Conservation (phyloP, 2,113 vertebrate species). For the Lagopus leucura region DNA sequence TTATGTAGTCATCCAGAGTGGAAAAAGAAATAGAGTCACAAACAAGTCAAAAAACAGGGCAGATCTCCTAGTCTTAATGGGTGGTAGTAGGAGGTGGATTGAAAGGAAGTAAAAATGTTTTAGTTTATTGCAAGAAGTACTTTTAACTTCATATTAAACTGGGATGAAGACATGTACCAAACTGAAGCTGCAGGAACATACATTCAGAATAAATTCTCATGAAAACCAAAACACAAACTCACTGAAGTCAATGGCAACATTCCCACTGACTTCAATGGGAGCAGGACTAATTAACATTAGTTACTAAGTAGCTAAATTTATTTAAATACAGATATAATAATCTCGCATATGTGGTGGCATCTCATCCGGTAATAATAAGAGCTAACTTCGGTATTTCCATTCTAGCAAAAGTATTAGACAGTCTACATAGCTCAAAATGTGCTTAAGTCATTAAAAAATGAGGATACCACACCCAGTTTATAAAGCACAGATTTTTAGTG, state of each 20-base stretch:
- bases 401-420: constrained; percentile 22
- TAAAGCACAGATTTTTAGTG: constrained; percentile 18
- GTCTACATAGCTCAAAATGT: constrained; percentile 26
- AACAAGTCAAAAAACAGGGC: background rate
- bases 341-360: constrained; percentile 4
- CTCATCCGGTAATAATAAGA: background rate
- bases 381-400: constrained; percentile 43
- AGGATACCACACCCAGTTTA: constrained; percentile 45
- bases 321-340: constrained; percentile 31
- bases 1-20: background rate
- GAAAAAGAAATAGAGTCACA: constrained; percentile 56
- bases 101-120: constrained; percentile 31
- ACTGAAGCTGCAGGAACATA: background rate
- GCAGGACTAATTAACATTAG: background rate
- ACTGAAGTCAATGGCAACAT: constrained; percentile 8
- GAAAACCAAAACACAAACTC: background rate
- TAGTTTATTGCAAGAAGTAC: constrained; percentile 25
- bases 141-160: background rate
- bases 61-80: constrained; percentile 14
- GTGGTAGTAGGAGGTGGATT: constrained; percentile 33
- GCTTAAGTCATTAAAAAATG: constrained; percentile 18
- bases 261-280: constrained; percentile 11
- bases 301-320: background rate
- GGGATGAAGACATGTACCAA: background rate
- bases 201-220: constrained; percentile 1